Base-by-base conservation (phyloP, 2,888 invertebrate species). In the Athalia cordata region DNA sequence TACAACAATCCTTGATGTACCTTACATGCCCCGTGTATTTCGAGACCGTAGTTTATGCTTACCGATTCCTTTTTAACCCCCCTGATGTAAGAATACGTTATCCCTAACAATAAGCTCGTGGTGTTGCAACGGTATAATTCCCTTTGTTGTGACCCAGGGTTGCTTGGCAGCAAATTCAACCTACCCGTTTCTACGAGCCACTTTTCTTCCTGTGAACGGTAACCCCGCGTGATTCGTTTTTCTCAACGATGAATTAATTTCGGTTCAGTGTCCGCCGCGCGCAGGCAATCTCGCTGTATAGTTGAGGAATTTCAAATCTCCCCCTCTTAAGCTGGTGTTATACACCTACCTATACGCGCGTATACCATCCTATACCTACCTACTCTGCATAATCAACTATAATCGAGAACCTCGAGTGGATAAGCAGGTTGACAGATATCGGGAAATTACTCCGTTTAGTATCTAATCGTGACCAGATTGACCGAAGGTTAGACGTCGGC, bases 111-210 rank as follows among this genome's bases (percentile, higher is more conserved):
- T n/a, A n/a, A n/a, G 55, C 55, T n/a, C 55, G 55, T n/a, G 55
- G 55, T n/a, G 47, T 43, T 15, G 59, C 7, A 15, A 13, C 59
- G 59, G 47, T 59, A 57, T 72, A 43, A 72, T 59, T 47, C 59
- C 72, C 9, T n/a, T 72, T 59, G 72, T 57, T 72, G 59, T 72
- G 72, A 59, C 59, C 4, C 52, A 11, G 72, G 7, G 57, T 13
- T 72, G 57, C 59, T 72, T 72, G 68, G 68, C 68, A 68, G 66
- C 66, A 43, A 62, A 55, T 68, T 6, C 13, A 66, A 9, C 11
- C 50, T 15, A 50, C 6, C 15, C 55, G 15, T 50, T 29, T 45
- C 5, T n/a, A 29, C 66, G 68, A 29, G 52, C 50, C 15, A 68
- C 52, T 68, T 29, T 29, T 29, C 29, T 29, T 29, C 29, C 29